These are phyloP conservation scores for Hydrotaea cyrtoneurina DNA, from an alignment of 2,888 invertebrate species.

Conservation along the genomic window DNA sequence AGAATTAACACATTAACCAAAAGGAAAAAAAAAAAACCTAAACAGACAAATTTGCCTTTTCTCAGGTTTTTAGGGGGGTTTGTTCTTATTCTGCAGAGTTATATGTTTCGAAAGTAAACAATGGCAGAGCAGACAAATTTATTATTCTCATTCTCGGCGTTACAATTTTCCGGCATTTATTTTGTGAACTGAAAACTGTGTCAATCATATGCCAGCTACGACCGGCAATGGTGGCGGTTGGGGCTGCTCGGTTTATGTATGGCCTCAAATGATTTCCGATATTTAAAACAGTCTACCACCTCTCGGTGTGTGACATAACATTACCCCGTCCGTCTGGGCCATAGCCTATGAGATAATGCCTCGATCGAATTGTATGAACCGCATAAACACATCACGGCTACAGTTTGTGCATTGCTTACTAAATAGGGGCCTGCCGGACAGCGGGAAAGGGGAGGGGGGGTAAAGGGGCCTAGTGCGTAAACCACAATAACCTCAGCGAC, in stretches of 20 bases:
- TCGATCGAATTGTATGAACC: constrained; percentile 21
- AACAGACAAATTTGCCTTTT: no score
- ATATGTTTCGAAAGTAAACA: constrained; percentile 8
- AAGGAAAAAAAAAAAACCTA: neutral
- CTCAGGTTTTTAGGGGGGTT: no score
- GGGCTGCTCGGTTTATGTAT: neutral
- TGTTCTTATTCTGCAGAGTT: neutral
- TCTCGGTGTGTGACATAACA: constrained; percentile 24
- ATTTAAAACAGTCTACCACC: neutral
- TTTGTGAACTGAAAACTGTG: constrained; percentile 14
- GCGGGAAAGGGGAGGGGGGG: neutral
- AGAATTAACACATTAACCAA: constrained; percentile 40
- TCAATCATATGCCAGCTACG: constrained; percentile 20
- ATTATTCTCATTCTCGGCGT: neutral
- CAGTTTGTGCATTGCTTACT: neutral
- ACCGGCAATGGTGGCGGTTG: neutral
- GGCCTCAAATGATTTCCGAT: constrained; percentile 15
- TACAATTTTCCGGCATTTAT: constrained; percentile 11
- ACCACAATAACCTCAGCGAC: constrained; percentile 7
- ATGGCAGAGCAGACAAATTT: neutral
- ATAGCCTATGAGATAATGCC: neutral
- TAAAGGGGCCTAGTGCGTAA: no score
- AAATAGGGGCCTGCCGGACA: no score
- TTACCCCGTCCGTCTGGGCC: neutral
- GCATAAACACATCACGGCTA: neutral